Conservation (phyloP, 2,113 vertebrate genomes). For the Cyanoliseus patagonus region DNA sequence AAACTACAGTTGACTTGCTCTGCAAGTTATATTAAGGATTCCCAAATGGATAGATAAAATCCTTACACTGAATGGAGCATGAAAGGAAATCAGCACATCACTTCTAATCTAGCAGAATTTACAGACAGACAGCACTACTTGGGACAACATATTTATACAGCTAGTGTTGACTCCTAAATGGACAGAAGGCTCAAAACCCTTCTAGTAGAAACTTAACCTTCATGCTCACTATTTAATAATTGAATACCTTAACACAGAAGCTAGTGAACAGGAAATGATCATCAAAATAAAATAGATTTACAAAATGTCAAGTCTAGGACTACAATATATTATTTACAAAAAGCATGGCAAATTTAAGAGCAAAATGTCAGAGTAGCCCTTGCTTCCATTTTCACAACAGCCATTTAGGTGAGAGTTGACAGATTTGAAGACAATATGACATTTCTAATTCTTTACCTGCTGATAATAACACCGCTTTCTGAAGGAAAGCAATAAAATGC, state of each 20-base stretch:
- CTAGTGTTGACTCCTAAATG: neutral
- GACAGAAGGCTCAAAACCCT: neutral
- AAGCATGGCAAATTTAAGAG: slow-evolving; percentile 57
- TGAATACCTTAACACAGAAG: slow-evolving; percentile 15
- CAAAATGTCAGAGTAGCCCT: slow-evolving; percentile 68
- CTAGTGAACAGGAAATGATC: neutral
- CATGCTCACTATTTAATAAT: slow-evolving; percentile 17
- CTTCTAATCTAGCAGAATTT: neutral
- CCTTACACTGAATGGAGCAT: slow-evolving; percentile 9
- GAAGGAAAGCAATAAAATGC: neutral
- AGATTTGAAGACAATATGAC: slow-evolving; percentile 51
- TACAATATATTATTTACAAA: slow-evolving; percentile 47
- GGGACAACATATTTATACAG: slow-evolving; percentile 1
- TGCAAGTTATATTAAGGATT: slow-evolving; percentile 15
- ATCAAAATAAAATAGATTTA: slow-evolving; percentile 36
- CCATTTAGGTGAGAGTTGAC: slow-evolving; percentile 57
- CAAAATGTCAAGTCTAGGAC: slow-evolving; percentile 42
- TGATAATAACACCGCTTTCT: slow-evolving; percentile 38
- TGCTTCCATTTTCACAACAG: slow-evolving; percentile 51
- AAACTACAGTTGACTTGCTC: slow-evolving; percentile 28
- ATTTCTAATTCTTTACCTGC: slow-evolving; percentile 64
- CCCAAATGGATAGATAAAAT: slow-evolving; percentile 12
- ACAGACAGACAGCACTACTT: neutral
- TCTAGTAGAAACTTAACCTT: neutral
- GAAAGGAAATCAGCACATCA: slow-evolving; percentile 43